Base-by-base conservation (phyloP, 92 coral and sea anemone genomes). In the Siderastrea radians region DNA sequence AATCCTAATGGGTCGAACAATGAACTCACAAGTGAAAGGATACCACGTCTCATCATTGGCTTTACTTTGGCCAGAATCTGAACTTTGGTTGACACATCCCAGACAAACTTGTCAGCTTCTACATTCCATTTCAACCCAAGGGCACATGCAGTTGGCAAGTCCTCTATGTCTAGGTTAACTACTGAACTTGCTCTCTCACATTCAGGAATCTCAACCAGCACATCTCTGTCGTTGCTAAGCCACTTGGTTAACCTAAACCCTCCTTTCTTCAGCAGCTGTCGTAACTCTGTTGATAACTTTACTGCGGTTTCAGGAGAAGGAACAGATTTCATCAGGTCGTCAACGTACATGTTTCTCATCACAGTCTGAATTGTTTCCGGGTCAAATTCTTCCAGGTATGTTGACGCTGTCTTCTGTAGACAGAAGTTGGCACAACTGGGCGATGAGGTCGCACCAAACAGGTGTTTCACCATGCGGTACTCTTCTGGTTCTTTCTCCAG, bases 101-200 rank as follows among this genome's bases (percentile, higher is more conserved):
- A 26, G 38, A 26, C 38, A 26, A 26, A 26, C 38, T 57, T 57
- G 58, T 87, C 86, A 19, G 19, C 38, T 72, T 80, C 82, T 1
- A 55, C 16, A 58, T 74, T 60, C 91, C 83, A 88, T 68, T 81
- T 85, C 43, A 88, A 51, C 12, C 91, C 90, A 55, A 86, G 90
- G 55, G 90, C 84, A 26, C 38, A 26, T 26, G 38, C 38, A 26
- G 38, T 26, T 26, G 38, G 38, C 38, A 26, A 26, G 38, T 49
- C 90, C 38, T 26, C 38, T 26, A 26, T 26, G 38, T 0, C 38
- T 26, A 26, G 38, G 38, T 26, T 26, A 26, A 67, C 60, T 86
- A 82, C 64, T 51, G 72, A 58, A 46, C 57, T 67, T 3, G 86
- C 44, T 72, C 80, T 79, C 64, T 87, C 86, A 79, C 73, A 80